Conservation (phyloP, 2,113 vertebrate species). For the Acinonyx jubatus region DNA sequence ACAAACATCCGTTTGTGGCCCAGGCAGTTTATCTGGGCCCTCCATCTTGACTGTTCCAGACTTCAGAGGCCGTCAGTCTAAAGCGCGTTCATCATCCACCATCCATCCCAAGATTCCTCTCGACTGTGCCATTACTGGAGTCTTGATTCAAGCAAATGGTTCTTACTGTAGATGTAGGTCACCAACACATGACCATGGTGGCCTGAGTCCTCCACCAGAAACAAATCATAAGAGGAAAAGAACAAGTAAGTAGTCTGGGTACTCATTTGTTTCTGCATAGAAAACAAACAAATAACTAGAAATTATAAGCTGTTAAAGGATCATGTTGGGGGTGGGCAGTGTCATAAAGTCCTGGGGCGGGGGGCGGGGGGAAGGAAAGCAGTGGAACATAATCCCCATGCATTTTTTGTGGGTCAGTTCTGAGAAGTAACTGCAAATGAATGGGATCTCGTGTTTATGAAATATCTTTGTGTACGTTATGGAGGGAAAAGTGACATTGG, state of each 20-base stretch:
- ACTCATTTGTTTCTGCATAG: not conserved
- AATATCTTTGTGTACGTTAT: not conserved
- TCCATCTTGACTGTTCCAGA: not conserved
- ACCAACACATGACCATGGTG: not conserved
- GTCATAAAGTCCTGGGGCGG: not conserved
- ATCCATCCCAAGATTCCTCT: not conserved
- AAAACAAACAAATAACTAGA: not conserved
- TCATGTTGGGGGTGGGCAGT: not conserved
- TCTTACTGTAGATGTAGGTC: not conserved
- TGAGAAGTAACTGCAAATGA: not conserved
- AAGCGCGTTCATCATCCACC: not conserved
- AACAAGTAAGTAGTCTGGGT: conserved; percentile 32
- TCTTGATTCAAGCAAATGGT: not conserved
- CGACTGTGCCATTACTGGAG: not conserved
- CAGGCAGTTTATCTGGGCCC: not conserved
- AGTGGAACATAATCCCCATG: not conserved
- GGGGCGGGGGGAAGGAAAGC: not conserved
- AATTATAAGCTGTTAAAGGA: not conserved
- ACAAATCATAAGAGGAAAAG: not conserved
- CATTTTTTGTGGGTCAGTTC: not conserved
- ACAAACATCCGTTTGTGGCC: conserved; percentile 24
- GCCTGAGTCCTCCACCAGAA: not conserved
- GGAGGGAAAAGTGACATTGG: not conserved
- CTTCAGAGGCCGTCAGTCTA: not conserved
- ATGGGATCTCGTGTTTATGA: not conserved